These are phyloP conservation scores for Mergus octosetaceus DNA, from an alignment of 2,797 vertebrate species.

Conservation along the genomic window DNA sequence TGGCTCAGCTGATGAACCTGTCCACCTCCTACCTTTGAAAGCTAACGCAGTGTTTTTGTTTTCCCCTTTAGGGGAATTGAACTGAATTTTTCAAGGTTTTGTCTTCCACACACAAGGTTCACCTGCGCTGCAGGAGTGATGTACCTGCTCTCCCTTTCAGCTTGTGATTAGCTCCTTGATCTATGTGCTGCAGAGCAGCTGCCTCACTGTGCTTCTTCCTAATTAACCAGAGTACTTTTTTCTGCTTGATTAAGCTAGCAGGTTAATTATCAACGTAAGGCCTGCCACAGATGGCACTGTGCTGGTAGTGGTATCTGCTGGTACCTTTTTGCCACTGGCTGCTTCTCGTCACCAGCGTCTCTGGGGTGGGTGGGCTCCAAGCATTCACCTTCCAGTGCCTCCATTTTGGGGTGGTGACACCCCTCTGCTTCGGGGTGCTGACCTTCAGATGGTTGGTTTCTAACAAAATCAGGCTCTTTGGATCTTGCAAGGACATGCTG, in stretches of 20 bases:
- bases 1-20: not conserved
- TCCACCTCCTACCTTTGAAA: not conserved
- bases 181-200: slow-evolving; percentile 8
- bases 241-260: slow-evolving; percentile 48
- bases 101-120: not conserved
- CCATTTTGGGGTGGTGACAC: too few relatives aligned
- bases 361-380: not conserved
- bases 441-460: not conserved
- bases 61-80: not conserved
- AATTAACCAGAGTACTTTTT: slow-evolving; percentile 43
- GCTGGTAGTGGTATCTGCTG: not conserved
- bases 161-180: not conserved
- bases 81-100: not conserved
- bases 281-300: not conserved
- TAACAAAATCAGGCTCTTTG: too few relatives aligned
- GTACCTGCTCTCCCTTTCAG: not conserved
- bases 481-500: too few relatives aligned
- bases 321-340: not conserved
- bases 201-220: slow-evolving; percentile 20
- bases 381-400: not conserved
- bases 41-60: not conserved
- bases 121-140: not conserved
- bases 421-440: not conserved
- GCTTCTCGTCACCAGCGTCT: not conserved
- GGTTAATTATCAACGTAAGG: slow-evolving; percentile 28